Conservation (phyloP, 1,140 invertebrate species). For the Ceratitis capitata region DNA sequence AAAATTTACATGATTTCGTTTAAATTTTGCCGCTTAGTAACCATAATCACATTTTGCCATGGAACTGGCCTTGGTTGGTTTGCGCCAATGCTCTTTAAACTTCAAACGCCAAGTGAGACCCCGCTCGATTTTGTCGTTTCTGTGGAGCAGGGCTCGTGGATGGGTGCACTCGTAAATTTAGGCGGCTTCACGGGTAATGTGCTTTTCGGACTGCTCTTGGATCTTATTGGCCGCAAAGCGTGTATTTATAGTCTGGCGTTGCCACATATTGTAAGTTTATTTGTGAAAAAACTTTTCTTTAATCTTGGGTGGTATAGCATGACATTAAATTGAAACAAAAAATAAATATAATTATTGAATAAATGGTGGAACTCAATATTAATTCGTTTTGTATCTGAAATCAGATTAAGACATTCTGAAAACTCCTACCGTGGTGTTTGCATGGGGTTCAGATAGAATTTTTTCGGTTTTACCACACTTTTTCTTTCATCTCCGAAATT, state of each 20-base stretch:
- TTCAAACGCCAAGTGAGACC: constrained; percentile 54
- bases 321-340: background rate
- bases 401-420: no score
- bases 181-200: constrained; percentile 60
- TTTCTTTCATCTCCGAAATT: no score
- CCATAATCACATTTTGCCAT: constrained; percentile 65
- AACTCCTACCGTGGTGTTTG: no score
- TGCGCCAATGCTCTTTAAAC: constrained; percentile 62
- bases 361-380: no score
- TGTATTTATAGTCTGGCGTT: constrained; percentile 54
- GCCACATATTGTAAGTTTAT: constrained; percentile 55
- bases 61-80: constrained; percentile 67
- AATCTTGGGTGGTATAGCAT: no score
- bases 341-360: background rate
- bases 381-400: no score
- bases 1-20: constrained; percentile 35
- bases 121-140: constrained; percentile 57
- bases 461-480: no score
- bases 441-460: no score
- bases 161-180: constrained; percentile 57
- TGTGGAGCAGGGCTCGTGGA: constrained; percentile 58
- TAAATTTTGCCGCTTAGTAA: constrained; percentile 52
- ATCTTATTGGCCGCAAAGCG: constrained; percentile 62
- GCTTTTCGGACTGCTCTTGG: constrained; percentile 58
- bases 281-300: no score